Evolutionary conservation across 2,797 vertebrate genomes (phyloP).

Genomic region (Microctenopoma steveboyesi): DNA sequence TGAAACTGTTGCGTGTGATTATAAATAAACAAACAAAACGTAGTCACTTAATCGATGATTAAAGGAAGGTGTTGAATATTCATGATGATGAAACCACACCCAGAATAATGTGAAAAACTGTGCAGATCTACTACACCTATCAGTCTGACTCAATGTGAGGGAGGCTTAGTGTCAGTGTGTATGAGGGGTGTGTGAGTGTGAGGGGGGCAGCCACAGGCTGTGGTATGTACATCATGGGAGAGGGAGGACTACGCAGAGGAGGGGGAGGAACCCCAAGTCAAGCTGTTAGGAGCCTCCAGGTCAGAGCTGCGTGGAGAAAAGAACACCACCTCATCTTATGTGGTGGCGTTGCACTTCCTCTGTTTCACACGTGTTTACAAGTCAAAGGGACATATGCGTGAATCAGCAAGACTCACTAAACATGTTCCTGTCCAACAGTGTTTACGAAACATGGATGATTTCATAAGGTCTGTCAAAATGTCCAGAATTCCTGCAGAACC

Average conservation of each 20-base stretch:
- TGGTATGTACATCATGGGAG: slow-evolving; percentile 18
- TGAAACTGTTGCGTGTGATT: not conserved
- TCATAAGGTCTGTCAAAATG: slow-evolving; percentile 16
- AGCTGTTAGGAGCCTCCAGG: slow-evolving; percentile 54
- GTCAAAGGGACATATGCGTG: slow-evolving; percentile 27
- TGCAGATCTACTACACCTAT: not conserved
- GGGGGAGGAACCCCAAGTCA: slow-evolving; percentile 5
- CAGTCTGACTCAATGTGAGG: not conserved
- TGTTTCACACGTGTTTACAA: slow-evolving; percentile 16
- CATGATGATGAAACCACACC: not conserved
- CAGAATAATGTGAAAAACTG: not conserved
- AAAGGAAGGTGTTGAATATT: not conserved
- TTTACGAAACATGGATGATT: slow-evolving; percentile 14
- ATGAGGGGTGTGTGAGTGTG: no score
- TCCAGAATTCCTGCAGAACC: slow-evolving; percentile 10
- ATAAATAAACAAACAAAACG: no score
- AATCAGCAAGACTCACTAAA: not conserved
- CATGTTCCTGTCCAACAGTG: not conserved
- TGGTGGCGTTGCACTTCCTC: not conserved
- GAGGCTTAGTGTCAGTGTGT: not conserved
- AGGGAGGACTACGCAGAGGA: not conserved
- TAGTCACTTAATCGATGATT: not conserved
- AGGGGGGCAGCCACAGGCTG: slow-evolving; percentile 28
- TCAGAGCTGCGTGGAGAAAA: slow-evolving; percentile 38
- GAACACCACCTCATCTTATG: slow-evolving; percentile 47